Percentiles rank a stretch among this genome's conserved stretches.
These are phyloP conservation scores for Drosophila mimetica DNA, from an alignment of 2,888 invertebrate genomes.

Conservation along the genomic window DNA sequence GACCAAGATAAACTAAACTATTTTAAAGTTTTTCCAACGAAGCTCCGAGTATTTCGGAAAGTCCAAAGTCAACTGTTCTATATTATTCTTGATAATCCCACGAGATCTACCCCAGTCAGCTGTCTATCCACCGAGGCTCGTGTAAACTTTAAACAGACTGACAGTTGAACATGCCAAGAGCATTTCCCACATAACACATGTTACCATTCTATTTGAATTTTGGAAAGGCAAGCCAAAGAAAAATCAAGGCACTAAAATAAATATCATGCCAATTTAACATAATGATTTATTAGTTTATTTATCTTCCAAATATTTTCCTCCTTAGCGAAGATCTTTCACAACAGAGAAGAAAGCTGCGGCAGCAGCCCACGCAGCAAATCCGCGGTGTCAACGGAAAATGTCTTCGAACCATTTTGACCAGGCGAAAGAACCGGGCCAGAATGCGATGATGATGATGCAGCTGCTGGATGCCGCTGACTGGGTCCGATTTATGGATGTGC, in stretches of 20 bases:
- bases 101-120: slow-evolving; percentile 40
- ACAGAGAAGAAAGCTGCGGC: slow-evolving; percentile 35
- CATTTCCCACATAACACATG: slow-evolving; percentile 70
- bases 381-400: slow-evolving; percentile 47
- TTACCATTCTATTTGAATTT: slow-evolving; percentile 72
- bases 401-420: slow-evolving; percentile 24
- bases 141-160: slow-evolving; percentile 67
- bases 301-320: slow-evolving; percentile 70
- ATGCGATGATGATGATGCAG: slow-evolving; percentile 14
- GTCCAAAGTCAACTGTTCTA: background rate
- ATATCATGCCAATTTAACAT: slow-evolving; percentile 75
- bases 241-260: slow-evolving; percentile 55
- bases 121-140: slow-evolving; percentile 53
- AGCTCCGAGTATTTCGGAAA: background rate
- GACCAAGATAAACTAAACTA: too few relatives aligned
- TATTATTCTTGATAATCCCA: slow-evolving; percentile 1
- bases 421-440: slow-evolving; percentile 5
- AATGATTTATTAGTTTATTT: slow-evolving; percentile 77
- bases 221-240: slow-evolving; percentile 27
- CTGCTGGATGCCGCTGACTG: slow-evolving; percentile 28
- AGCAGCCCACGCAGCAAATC: slow-evolving; percentile 39
- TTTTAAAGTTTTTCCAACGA: background rate
- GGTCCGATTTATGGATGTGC: slow-evolving; percentile 61
- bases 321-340: slow-evolving; percentile 66
- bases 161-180: slow-evolving; percentile 67